Evolutionary conservation across 1,140 invertebrate genomes (phyloP), one percentile per base, ranked within the genome.

Genomic region (Saccostrea echinata): DNA sequence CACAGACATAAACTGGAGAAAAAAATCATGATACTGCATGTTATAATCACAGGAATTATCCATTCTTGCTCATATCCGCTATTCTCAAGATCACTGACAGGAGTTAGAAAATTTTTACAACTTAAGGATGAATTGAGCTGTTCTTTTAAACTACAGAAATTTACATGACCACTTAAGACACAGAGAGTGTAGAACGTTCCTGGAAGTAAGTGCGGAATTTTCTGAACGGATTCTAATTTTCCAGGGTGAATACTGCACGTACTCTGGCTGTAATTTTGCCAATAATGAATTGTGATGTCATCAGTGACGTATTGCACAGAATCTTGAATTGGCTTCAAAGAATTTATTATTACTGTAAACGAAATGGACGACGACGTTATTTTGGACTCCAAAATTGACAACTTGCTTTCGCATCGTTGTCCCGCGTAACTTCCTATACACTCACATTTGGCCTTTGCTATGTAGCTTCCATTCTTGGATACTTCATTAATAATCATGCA

Each of bases 271-370:
- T 71, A 71, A 33, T 71, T 71, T 12, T 71, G 68, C 68, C 68
- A 71, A 24, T 71, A 71, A 71, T 71, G 68, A 71, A 71, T 33
- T 71, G 68, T 71, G 27, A 71, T 30, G 27, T 71, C 68, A 27
- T 33, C 68, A 33, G n/a, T 27, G 27, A 71, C 24, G 27, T 71
- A 71, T 71, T 71, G 68, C 68, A 71, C 68, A 30, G 68, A 33
- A 16, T 71, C 68, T 24, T n/a, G 16, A 24, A 71, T 71, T 30
- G 68, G 24, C 68, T 30, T 71, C 24, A 16, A 71, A 71, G 27
- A 27, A 27, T 24, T 71, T n/a, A 71, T 27, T 8, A 6, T 13
- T 1, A 71, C 68, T 13, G 9, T 71, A 71, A 71, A 71, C 13
- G 24, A 71, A 33, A 71, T 30, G 30, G 68, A 71, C 9, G 68